These are phyloP conservation scores for Smutsia gigantea DNA, from an alignment of 2,797 vertebrate species.

Conservation along the genomic window DNA sequence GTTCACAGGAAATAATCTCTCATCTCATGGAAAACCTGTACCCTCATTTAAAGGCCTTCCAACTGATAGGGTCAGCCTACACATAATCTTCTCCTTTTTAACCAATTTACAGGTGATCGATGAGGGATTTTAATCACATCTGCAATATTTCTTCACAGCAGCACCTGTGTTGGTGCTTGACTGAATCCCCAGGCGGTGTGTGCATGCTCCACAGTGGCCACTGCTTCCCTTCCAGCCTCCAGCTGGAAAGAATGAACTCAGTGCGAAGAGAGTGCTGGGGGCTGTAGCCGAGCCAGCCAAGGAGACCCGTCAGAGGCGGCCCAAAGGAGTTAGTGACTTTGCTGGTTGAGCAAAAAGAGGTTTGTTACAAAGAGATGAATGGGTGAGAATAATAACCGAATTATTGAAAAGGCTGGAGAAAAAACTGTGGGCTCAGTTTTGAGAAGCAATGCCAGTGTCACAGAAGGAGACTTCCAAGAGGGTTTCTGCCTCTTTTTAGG, in stretches of 20 bases:
- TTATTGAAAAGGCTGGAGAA: not conserved
- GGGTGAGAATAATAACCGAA: not conserved
- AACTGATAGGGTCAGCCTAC: not conserved
- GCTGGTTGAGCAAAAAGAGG: constrained; percentile 39
- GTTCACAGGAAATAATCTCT: not conserved
- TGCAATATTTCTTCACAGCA: not conserved
- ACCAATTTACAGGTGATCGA: not conserved
- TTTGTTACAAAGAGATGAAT: not conserved
- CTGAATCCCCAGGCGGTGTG: not conserved
- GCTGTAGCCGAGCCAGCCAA: not conserved
- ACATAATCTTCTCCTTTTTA: not conserved
- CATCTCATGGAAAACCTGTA: not conserved
- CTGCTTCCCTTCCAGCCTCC: not conserved
- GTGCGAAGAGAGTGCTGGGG: not conserved
- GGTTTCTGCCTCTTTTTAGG: not conserved
- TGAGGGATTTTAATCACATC: not conserved
- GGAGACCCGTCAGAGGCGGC: not conserved
- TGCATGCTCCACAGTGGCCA: not conserved
- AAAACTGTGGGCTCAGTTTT: not conserved
- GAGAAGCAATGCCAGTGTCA: not conserved
- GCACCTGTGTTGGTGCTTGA: not conserved
- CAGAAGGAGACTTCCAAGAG: not conserved
- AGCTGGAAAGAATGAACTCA: not conserved
- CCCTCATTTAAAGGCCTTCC: not conserved
- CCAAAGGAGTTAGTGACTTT: not conserved